These are phyloP conservation scores for Aramus guarauna DNA, from an alignment of 2,113 vertebrate genomes.

Conservation along the genomic window DNA sequence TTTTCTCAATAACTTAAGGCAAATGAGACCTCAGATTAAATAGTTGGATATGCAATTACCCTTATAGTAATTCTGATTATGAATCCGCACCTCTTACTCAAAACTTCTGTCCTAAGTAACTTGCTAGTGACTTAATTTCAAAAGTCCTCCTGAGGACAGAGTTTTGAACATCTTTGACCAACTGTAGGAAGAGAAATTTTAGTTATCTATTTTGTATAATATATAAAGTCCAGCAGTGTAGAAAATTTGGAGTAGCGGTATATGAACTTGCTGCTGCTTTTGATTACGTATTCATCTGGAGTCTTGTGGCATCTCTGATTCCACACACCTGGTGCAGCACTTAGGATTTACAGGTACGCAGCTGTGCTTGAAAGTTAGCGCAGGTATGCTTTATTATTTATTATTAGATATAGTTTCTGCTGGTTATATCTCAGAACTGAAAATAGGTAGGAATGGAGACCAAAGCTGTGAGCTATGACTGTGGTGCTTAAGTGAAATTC, in stretches of 20 bases:
- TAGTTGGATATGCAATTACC: background rate
- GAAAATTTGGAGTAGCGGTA: background rate
- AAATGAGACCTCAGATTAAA: background rate
- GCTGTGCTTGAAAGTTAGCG: background rate
- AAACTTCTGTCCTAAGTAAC: background rate
- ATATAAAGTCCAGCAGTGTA: background rate
- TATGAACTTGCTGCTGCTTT: background rate
- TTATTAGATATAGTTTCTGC: background rate
- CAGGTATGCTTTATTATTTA: background rate
- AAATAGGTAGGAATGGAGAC: conserved; percentile 19
- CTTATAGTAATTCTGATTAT: background rate
- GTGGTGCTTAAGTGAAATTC: background rate
- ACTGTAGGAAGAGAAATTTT: background rate
- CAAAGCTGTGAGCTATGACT: background rate
- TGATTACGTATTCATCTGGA: background rate
- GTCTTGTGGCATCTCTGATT: background rate
- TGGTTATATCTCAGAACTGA: background rate
- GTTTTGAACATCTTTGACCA: background rate
- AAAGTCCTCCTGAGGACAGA: background rate
- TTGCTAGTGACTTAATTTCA: background rate
- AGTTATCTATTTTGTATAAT: background rate
- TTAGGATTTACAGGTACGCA: background rate
- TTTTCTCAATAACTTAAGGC: background rate
- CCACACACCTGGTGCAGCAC: background rate
- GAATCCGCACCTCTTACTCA: background rate